Percentiles rank a stretch among this genome's conserved stretches.
Evolutionary conservation across 2,797 vertebrate genomes (phyloP).

Genomic region (Neostethus bicornis): DNA sequence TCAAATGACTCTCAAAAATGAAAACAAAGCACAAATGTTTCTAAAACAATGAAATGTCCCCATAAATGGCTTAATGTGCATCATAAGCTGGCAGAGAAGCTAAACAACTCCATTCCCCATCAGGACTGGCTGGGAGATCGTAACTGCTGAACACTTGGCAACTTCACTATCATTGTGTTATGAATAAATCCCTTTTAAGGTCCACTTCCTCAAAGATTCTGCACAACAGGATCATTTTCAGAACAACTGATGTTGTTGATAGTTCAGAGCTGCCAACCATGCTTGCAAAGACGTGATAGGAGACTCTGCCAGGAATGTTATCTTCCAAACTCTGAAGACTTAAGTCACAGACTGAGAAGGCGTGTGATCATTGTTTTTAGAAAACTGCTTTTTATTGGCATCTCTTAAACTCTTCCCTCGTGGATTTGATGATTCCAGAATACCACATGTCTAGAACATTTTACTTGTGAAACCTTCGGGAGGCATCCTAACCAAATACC

Average conservation of each 20-base stretch:
- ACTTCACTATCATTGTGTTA: constrained; percentile 23
- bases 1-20: constrained; percentile 12
- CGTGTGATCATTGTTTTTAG: constrained; percentile 64
- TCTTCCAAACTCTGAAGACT: constrained; percentile 45
- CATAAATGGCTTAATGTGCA: constrained; percentile 1
- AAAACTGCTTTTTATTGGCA: constrained; percentile 49
- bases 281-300: constrained; percentile 47
- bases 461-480: too few relatives aligned
- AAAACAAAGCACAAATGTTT: not conserved
- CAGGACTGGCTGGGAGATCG: not conserved
- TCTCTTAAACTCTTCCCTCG: constrained; percentile 23
- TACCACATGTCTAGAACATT: too few relatives aligned
- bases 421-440: constrained; percentile 22
- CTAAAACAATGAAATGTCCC: constrained; percentile 9
- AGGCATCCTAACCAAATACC: too few relatives aligned
- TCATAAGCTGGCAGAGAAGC: constrained; percentile 3
- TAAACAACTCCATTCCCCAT: not conserved
- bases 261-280: constrained; percentile 38
- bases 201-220: constrained; percentile 34
- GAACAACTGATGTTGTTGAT: constrained; percentile 31
- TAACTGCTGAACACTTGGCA: constrained; percentile 27
- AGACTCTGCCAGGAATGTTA: constrained; percentile 45
- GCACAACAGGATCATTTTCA: constrained; percentile 29
- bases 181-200: constrained; percentile 41
- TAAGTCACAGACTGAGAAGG: constrained; percentile 49